These are phyloP conservation scores for Rapana venosa DNA, from an alignment of 2,888 invertebrate genomes.

Conservation along the genomic window DNA sequence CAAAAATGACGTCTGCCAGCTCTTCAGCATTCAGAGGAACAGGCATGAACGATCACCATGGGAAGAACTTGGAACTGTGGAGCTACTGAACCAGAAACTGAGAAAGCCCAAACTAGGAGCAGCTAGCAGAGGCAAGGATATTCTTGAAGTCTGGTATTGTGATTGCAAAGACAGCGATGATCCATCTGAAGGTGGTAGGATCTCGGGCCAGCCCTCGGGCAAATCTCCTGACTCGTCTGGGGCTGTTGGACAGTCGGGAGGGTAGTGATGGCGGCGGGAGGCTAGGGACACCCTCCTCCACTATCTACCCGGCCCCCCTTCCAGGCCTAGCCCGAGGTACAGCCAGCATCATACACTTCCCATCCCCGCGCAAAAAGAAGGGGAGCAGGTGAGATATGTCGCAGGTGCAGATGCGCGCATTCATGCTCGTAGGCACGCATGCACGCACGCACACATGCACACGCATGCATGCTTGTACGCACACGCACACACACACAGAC, in stretches of 20 bases:
- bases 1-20: too few species aligned
- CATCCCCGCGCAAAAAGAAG: background rate
- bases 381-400: background rate
- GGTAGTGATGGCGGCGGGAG: background rate
- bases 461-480: background rate
- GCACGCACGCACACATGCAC: background rate
- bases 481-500: slow-evolving; percentile 16
- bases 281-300: background rate
- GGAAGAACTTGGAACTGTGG: too few species aligned
- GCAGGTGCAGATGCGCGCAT: background rate
- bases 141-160: too few species aligned
- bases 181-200: background rate
- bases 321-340: background rate
- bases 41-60: too few species aligned
- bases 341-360: slow-evolving; percentile 1
- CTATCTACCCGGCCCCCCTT: background rate
- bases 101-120: too few species aligned
- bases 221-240: too few species aligned
- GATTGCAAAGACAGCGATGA: background rate
- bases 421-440: background rate
- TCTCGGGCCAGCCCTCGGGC: background rate
- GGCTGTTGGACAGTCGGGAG: slow-evolving; percentile 11
- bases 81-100: too few species aligned
- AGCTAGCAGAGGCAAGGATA: too few species aligned
- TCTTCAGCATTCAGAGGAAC: too few species aligned